Percentiles rank a stretch among this genome's conserved stretches.
Evolutionary conservation across 2,797 vertebrate genomes (phyloP).

Genomic region (Pantherophis alleghaniensis): DNA sequence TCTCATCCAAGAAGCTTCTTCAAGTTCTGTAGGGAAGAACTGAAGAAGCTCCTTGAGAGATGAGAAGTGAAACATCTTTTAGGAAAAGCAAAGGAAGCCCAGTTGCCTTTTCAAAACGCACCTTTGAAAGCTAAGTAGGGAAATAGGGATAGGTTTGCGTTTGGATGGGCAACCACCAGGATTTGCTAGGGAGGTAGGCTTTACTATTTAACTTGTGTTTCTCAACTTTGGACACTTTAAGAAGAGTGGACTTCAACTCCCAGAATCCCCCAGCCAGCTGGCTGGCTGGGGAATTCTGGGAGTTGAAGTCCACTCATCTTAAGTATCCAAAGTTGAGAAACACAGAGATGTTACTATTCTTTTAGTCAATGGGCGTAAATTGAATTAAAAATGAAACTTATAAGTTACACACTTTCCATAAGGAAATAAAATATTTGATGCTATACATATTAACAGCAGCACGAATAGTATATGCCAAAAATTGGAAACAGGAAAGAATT

Average conservation of each 20-base stretch:
- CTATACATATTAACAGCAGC: too few species aligned
- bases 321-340: background rate
- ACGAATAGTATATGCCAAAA: too few species aligned
- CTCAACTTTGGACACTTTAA: background rate
- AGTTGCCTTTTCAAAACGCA: too few species aligned
- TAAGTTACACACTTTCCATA: background rate
- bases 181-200: background rate
- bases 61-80: too few species aligned
- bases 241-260: background rate
- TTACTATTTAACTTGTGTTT: background rate
- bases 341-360: background rate
- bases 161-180: background rate
- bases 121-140: too few species aligned
- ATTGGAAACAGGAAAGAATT: too few species aligned
- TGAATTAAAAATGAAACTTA: background rate
- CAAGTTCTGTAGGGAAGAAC: too few species aligned
- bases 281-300: background rate
- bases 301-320: background rate
- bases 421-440: too few species aligned
- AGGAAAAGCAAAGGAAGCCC: too few species aligned
- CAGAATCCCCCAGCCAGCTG: background rate
- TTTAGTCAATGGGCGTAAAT: background rate
- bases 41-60: too few species aligned
- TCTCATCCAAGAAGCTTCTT: too few species aligned
- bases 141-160: too few species aligned